Base-by-base conservation (phyloP, 2,888 invertebrate genomes). In the Tethea ocularis region DNA sequence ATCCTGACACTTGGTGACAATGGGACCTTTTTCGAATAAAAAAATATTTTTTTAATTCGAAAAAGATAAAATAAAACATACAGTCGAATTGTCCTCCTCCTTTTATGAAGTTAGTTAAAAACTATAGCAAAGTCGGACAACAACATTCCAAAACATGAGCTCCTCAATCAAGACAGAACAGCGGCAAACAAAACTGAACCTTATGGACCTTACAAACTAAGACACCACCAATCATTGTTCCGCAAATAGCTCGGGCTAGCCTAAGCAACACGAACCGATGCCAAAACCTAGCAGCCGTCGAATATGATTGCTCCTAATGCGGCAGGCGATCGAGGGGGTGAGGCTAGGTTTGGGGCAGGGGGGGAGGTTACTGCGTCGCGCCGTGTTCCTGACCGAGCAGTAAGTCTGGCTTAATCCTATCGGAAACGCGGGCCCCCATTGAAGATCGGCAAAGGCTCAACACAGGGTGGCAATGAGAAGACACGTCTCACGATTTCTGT, bases 401-500 rank as follows among this genome's bases (percentile, higher is more conserved):
- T 93, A 93, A 93, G 92, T 91, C 92, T 91, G 85, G 87, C 88
- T 87, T 92, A 92, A 93, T 92, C 91, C 92, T 91, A 92, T 91
- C 90, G 91, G 90, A 92, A 91, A 89, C 90, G 89, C 87, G 88
- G 86, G 80, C 86, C 88, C 84, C 91, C 89, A 88, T 90, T 87
- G 87, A 92, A 91, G 91, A 91, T 91, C 88, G 87, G 82, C 77
- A 76, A 77, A 78, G 80, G 83, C 82, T 78, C 52, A 75, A 69
- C 71, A 72, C 69, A 78, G 71, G 74, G 69, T 72, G 69, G 60
- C 70, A 75, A 78, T 83, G 78, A 70, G 74, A 72, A 69, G 86
- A 86, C 78, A 75, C 65, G 75, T 86, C 87, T 78, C 69, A 73
- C 77, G 85, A 87, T 88, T 82, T 78, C 66, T 65, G 72, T 72